A percentile compares a stretch with the other conserved stretches of the same genome.
These are phyloP conservation scores for Lepidochitona cinerea DNA, from an alignment of 2,888 invertebrate species.

Conservation along the genomic window DNA sequence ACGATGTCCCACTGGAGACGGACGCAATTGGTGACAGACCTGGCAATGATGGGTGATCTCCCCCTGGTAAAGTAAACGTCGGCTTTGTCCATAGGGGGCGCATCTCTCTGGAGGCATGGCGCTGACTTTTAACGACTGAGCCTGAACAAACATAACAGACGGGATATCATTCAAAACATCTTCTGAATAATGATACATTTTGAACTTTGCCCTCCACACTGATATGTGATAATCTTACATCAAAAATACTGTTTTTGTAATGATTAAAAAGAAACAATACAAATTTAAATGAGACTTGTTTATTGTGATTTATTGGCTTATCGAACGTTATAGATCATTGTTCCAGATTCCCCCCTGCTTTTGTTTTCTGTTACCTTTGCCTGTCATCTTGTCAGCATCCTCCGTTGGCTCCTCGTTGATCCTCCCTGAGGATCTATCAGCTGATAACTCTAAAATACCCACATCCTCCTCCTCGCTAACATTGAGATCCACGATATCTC, in stretches of 20 bases:
- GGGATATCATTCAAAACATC: no score
- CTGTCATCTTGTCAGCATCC: background rate
- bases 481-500: slow-evolving; percentile 31
- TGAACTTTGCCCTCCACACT: no score
- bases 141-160: background rate
- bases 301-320: no score
- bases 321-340: no score
- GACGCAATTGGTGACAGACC: slow-evolving; percentile 51
- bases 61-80: background rate
- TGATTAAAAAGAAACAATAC: no score
- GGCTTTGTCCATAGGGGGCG: background rate
- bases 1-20: slow-evolving; percentile 55
- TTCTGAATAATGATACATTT: no score
- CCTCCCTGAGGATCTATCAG: slow-evolving; percentile 54
- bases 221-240: no score
- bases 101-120: background rate
- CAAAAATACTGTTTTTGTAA: no score
- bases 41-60: slow-evolving; percentile 15
- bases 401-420: slow-evolving; percentile 32
- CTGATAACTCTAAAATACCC: slow-evolving; percentile 59
- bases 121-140: background rate
- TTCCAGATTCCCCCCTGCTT: no score
- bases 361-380: background rate
- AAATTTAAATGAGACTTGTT: no score
- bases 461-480: slow-evolving; percentile 48